Base-by-base conservation (phyloP, 2,113 vertebrate species). In the Hemiscyllium ocellatum region DNA sequence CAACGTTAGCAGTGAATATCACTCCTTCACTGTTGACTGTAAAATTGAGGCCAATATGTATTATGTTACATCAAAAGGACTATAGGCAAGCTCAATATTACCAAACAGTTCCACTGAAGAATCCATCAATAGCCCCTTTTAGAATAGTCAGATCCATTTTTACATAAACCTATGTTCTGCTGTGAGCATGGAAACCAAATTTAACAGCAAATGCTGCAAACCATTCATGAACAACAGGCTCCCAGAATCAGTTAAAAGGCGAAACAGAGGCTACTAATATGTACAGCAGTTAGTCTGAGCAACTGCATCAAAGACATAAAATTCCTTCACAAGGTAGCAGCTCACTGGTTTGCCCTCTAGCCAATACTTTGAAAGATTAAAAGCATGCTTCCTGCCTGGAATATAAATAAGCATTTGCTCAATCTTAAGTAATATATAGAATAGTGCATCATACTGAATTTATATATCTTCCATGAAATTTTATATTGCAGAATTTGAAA, bases 321-420 rank as follows among this genome's bases (percentile, higher is more conserved):
- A 20, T 68, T 93, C 52, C 19, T 66, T 66, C 37, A 68, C 61
- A 66, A 93, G 89, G 89, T n/a, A 93, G 65, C 33, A 37, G 89
- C 61, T 93, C 61, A 68, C n/a, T n/a, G 33, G 66, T 93, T 93
- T 47, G 26, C 6, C 93, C 93, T 72, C 37, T 1, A 72, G 93
- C 66, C 93, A 70, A 68, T 95, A 42, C 50, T 95, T 68, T 29
- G 22, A 95, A 37, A 95, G 93, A 95, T 72, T 95, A 95, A 95
- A 72, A 70, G 68, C 65, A 47, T 70, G 68, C 47, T 72, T 70
- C 93, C 93, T 95, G 68, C 7, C 93, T 50, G 26, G 68, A 95
- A 95, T 72, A 95, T 72, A 95, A 50, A 70, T 72, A 95, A 94
- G 61, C 50, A 70, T 42, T 70, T 72, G 68, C 24, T 70, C 13